These are phyloP conservation scores for Arnoldichthys spilopterus DNA, from an alignment of 2,797 vertebrate genomes.

Conservation along the genomic window DNA sequence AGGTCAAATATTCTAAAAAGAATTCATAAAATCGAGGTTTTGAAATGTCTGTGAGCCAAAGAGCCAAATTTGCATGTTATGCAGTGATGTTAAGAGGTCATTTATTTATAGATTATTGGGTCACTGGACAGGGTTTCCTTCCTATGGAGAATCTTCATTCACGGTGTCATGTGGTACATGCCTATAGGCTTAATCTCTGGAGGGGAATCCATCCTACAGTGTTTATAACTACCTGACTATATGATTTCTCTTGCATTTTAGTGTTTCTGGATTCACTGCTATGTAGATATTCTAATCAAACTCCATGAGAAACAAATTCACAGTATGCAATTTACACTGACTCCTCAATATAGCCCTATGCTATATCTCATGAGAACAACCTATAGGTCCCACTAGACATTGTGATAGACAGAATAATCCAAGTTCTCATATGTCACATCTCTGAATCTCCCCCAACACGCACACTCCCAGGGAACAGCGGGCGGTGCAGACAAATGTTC, in stretches of 20 bases:
- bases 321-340: neutral
- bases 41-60: constrained; percentile 26
- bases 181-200: no score
- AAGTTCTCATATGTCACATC: constrained; percentile 30
- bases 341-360: neutral
- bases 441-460: neutral
- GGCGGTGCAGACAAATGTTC: constrained; percentile 62
- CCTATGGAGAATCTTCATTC: no score
- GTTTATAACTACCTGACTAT: no score
- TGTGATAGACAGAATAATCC: constrained; percentile 15
- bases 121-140: no score
- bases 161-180: no score
- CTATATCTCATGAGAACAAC: neutral
- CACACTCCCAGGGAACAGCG: constrained; percentile 44
- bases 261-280: neutral
- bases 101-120: neutral
- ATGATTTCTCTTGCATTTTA: neutral
- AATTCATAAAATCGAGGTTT: neutral
- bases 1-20: constrained; percentile 21
- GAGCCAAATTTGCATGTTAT: neutral
- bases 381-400: neutral
- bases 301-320: neutral
- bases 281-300: neutral
- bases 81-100: neutral
- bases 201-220: neutral